phyloP scores from a whole-genome alignment of 2,113 vertebrate genomes.

The Entelurus aequoreus region DNA sequence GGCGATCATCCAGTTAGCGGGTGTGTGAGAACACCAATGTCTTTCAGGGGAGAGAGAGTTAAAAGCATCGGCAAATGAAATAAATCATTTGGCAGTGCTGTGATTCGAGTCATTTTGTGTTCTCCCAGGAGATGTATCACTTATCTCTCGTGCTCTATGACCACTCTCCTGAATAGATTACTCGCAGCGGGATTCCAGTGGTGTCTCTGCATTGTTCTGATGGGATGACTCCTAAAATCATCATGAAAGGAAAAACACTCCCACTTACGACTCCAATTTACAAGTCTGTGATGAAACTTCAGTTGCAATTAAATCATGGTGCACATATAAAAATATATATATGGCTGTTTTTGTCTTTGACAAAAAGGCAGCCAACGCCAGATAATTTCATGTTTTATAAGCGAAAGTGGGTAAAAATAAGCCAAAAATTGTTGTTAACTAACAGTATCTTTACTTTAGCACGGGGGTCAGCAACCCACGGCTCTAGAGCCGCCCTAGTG shows the following conservation, averaged over 20 bases:
- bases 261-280: background rate
- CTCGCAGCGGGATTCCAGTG: conserved; percentile 31
- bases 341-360: background rate
- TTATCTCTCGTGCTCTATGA: conserved; percentile 33
- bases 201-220: conserved; percentile 18
- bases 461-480: no score
- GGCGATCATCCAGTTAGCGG: no score
- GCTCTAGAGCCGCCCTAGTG: no score
- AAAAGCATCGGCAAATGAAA: background rate
- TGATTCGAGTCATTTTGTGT: conserved; percentile 35
- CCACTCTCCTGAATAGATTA: conserved; percentile 45
- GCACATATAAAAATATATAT: no score
- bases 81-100: conserved; percentile 2
- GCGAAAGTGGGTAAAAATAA: no score
- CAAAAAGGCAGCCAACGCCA: no score
- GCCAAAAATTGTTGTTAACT: no score
- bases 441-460: no score
- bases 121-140: conserved; percentile 26
- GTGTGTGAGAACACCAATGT: conserved; percentile 6
- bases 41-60: conserved; percentile 13
- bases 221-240: conserved; percentile 18
- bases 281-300: background rate
- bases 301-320: background rate
- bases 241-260: conserved; percentile 1
- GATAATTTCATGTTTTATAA: no score